These are phyloP conservation scores for Leptosomus discolor DNA, from an alignment of 2,113 vertebrate species.

Conservation along the genomic window DNA sequence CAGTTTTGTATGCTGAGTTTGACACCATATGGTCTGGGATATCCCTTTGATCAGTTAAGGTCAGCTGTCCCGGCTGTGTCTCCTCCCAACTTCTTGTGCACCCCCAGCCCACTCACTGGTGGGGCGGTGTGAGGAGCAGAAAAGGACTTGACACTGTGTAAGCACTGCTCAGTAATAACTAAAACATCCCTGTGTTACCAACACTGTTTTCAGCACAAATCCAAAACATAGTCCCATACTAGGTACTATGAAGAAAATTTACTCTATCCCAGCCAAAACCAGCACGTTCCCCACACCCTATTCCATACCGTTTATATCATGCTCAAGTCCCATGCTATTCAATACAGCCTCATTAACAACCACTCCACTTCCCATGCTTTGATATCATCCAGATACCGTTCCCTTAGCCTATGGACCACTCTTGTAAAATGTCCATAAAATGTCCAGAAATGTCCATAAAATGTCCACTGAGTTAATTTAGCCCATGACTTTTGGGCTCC, in stretches of 20 bases:
- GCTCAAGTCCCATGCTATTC: not conserved
- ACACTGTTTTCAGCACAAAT: not conserved
- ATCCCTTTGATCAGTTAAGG: not conserved
- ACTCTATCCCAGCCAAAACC: not conserved
- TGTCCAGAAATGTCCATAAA: not conserved
- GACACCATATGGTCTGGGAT: fast-evolving
- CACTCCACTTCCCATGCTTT: not conserved
- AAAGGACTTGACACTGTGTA: not conserved
- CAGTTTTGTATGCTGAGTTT: not conserved
- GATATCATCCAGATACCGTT: not conserved
- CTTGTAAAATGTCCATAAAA: not conserved
- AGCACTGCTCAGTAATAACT: not conserved
- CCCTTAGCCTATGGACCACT: too few species aligned
- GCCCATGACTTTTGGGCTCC: not conserved
- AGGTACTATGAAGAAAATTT: not conserved
- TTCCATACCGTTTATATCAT: not conserved
- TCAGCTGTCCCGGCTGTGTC: not conserved
- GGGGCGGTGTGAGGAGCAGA: not conserved
- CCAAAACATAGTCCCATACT: not conserved
- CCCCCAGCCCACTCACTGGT: fast-evolving
- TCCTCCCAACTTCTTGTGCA: not conserved
- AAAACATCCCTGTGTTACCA: not conserved
- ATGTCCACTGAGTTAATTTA: not conserved
- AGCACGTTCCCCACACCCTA: not conserved
- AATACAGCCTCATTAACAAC: not conserved